phyloP scores from a whole-genome alignment of 2,113 vertebrate genomes.

The Brachypteracias leptosomus region DNA sequence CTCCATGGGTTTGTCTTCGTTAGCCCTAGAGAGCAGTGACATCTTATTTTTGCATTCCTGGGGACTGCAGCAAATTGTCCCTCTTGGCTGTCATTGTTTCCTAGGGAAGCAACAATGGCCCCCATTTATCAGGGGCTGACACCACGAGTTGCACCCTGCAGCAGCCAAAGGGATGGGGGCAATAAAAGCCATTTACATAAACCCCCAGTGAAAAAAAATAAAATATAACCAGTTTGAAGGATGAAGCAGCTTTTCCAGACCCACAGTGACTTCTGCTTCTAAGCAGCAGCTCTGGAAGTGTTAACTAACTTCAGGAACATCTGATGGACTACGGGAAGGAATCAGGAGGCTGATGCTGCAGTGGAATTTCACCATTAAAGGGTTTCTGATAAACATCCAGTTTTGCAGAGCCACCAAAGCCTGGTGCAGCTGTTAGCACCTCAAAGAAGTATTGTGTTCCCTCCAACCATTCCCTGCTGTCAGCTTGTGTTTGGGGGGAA shows the following conservation, averaged over 20 bases:
- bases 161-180: not conserved
- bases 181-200: not conserved
- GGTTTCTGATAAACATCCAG: not conserved
- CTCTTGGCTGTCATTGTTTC: constrained; percentile 60
- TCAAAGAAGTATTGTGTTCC: constrained; percentile 34
- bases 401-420: constrained; percentile 37
- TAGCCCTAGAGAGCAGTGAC: not conserved
- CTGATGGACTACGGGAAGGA: not conserved
- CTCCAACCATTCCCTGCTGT: constrained; percentile 24
- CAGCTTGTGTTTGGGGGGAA: constrained; percentile 45
- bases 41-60: constrained; percentile 39
- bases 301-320: not conserved
- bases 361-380: not conserved
- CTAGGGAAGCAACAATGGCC: constrained; percentile 40
- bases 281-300: not conserved
- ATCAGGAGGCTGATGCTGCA: not conserved
- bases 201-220: not conserved
- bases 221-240: not conserved
- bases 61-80: constrained; percentile 38
- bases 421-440: not conserved
- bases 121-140: constrained; percentile 56
- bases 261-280: not conserved
- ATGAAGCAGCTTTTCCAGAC: not conserved
- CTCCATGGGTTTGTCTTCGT: constrained; percentile 12
- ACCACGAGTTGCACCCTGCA: not conserved